Percentiles rank a stretch among this genome's conserved stretches.
Evolutionary conservation across 1,140 invertebrate species (phyloP).

Genomic region (Aphidius ervi): DNA sequence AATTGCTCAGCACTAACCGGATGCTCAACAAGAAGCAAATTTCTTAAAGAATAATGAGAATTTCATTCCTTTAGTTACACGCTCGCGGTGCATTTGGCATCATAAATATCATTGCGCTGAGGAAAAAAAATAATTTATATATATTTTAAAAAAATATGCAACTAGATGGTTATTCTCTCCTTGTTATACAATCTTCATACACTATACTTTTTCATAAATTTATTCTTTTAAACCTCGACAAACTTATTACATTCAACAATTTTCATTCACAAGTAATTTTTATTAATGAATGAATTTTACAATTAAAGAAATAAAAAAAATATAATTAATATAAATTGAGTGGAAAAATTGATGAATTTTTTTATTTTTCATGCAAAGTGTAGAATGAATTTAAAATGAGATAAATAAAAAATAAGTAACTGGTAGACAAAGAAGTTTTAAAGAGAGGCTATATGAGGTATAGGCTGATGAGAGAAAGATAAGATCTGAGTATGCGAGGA

Average conservation of each 20-base stretch:
- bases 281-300: too few species aligned
- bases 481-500: slow-evolving; percentile 28
- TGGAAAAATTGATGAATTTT: too few species aligned
- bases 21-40: slow-evolving; percentile 34
- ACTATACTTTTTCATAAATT: too few species aligned
- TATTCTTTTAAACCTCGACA: too few species aligned
- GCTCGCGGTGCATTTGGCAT: slow-evolving; percentile 25
- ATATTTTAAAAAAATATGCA: not conserved
- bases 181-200: too few species aligned
- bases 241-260: not conserved
- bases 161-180: too few species aligned
- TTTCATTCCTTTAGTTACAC: slow-evolving; percentile 32
- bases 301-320: too few species aligned
- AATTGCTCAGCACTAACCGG: slow-evolving; percentile 34
- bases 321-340: too few species aligned
- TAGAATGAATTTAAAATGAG: too few species aligned
- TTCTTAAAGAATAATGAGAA: slow-evolving; percentile 35
- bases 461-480: slow-evolving; percentile 11
- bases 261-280: not conserved
- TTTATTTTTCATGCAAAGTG: too few species aligned
- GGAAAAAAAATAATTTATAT: slow-evolving; percentile 11
- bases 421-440: too few species aligned
- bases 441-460: not conserved
- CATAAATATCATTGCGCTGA: slow-evolving; percentile 26
- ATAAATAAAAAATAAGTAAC: too few species aligned